These are phyloP conservation scores for Nanger granti DNA, from an alignment of 2,113 vertebrate genomes.

Conservation along the genomic window DNA sequence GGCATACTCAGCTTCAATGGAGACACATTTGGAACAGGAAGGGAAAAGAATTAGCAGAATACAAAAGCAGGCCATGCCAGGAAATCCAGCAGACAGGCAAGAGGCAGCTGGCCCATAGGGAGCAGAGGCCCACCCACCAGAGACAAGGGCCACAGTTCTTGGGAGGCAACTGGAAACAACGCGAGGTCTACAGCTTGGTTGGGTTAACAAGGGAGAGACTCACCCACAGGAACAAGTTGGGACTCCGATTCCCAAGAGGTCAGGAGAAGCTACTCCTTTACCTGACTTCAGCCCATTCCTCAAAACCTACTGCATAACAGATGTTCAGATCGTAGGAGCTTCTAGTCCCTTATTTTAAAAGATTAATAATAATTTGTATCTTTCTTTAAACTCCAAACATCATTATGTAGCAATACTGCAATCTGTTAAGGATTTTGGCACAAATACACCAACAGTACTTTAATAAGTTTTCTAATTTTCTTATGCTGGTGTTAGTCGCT, in stretches of 20 bases:
- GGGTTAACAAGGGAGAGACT: neutral
- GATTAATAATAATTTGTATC: neutral
- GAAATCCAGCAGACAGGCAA: neutral
- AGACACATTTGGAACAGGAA: neutral
- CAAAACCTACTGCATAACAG: neutral
- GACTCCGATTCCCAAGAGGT: neutral
- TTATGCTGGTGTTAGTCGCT: neutral
- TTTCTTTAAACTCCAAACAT: neutral
- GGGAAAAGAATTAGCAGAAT: neutral
- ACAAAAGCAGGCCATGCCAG: neutral
- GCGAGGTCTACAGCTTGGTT: neutral
- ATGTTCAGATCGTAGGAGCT: neutral
- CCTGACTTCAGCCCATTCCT: neutral
- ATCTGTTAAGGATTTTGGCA: neutral
- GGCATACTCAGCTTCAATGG: slow-evolving; percentile 18
- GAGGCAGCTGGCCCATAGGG: neutral
- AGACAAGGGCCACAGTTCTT: neutral
- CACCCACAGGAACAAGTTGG: neutral
- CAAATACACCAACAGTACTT: neutral
- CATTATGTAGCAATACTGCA: neutral
- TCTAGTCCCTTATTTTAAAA: neutral
- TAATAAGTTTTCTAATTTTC: neutral
- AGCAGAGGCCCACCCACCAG: neutral
- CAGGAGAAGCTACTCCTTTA: neutral
- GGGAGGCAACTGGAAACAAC: neutral